Conservation (phyloP, 2,888 invertebrate species). For the Synergus itoensis region DNA sequence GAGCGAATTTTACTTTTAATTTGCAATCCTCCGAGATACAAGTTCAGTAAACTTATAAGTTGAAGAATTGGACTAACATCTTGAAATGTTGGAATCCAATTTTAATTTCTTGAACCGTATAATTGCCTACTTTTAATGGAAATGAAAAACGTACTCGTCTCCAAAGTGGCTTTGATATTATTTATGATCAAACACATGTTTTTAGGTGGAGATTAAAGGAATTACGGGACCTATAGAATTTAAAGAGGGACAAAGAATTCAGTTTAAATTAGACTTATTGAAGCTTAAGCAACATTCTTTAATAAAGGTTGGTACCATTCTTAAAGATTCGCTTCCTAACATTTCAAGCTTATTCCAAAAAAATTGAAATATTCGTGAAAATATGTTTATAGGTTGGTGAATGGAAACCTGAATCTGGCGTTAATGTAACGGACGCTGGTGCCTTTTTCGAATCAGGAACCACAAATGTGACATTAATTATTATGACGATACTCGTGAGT, state of each 20-base stretch:
- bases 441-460: conserved; percentile 86
- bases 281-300: conserved; percentile 87
- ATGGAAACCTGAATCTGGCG: conserved; percentile 84
- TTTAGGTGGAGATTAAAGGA: conserved; percentile 88
- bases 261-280: conserved; percentile 87
- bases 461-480: conserved; percentile 87
- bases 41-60: background rate
- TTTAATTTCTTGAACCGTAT: background rate
- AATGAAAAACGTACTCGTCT: background rate
- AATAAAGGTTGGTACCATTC: conserved; percentile 79
- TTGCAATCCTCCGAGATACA: background rate
- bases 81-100: background rate
- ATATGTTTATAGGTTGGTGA: conserved; percentile 81
- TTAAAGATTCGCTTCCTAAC: background rate
- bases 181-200: background rate
- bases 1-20: background rate
- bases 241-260: conserved; percentile 87
- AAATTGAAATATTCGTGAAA: conserved; percentile 23
- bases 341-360: background rate
- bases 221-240: conserved; percentile 90
- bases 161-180: background rate
- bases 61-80: background rate
- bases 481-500: conserved; percentile 87
- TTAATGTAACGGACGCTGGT: conserved; percentile 85
- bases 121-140: background rate